Evolutionary conservation across 2,888 invertebrate species (phyloP).

Genomic region (Carabus problematicus): DNA sequence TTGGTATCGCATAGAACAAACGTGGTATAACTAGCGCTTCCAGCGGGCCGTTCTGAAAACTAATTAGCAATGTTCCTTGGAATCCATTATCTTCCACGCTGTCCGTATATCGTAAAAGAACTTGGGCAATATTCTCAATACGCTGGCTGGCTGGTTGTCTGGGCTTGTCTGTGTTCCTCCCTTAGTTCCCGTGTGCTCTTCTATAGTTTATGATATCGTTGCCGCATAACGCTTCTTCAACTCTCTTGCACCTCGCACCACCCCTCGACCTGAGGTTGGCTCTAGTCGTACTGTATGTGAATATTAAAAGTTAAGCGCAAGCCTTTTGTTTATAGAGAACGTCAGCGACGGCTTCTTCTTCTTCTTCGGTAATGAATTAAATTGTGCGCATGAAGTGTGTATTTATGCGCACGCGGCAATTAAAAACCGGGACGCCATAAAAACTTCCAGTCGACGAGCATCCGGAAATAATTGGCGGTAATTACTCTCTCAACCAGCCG

Average conservation of each 20-base stretch:
- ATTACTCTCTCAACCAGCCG: no score
- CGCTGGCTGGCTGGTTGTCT: neutral
- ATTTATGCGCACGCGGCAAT: constrained; percentile 21
- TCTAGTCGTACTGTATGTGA: constrained; percentile 7
- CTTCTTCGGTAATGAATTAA: constrained; percentile 17
- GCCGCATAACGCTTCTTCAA: constrained; percentile 7
- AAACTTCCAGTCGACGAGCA: neutral
- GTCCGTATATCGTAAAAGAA: neutral
- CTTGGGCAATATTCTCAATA: constrained; percentile 12
- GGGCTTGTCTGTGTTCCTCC: no score
- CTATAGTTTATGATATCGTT: constrained; percentile 1
- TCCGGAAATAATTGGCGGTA: no score
- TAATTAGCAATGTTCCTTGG: no score
- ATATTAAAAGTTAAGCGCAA: constrained; percentile 22
- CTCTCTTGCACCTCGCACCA: neutral
- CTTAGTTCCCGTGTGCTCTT: neutral
- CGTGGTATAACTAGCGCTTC: no score
- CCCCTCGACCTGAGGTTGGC: neutral
- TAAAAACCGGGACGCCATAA: constrained; percentile 15
- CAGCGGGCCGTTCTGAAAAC: no score
- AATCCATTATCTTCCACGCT: no score
- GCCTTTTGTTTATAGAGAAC: constrained; percentile 23
- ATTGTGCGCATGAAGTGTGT: constrained; percentile 24
- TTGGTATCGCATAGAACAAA: no score
- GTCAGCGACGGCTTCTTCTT: neutral